Base-by-base conservation (phyloP, 2,797 vertebrate species). In the Enteromius fasciolatus region DNA sequence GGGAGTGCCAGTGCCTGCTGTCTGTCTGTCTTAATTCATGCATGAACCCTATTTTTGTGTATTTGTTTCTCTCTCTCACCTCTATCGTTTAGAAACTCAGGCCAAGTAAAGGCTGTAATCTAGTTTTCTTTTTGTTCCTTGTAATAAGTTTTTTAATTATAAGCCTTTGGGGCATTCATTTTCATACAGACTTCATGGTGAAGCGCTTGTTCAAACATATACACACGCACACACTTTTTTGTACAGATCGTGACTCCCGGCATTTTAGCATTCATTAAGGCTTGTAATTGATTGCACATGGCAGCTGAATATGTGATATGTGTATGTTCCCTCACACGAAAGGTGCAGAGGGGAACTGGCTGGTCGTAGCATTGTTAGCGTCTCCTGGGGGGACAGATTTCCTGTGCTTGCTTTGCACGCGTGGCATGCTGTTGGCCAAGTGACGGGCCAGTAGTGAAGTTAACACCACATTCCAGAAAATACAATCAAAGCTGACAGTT, bases 231-330 rank as follows among this genome's bases (percentile, higher is more conserved):
- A 54, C 75, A 48, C 73, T 46, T n/a, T 69, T 41, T 44, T 80
- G 36, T 31, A 54, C 10, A 39, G 31, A 25, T 66, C n/a, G 0
- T 72, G 82, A 87, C 83, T 81, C 81, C 81, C 48, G 46, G 90
- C 94, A n/a, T n/a, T n/a, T n/a, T 96, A 95, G 91, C 89, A 83
- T 95, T 95, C 92, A 96, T 96, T 96, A 96, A 83, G 85, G 67
- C 48, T 66, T 75, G 89, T 95, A 93, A 97, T 96, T 96, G 95
- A 92, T 93, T 95, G 91, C 96, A 96, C 89, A 93, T 96, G 95
- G 91, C 85, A 85, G 68, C 86, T 25, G 79, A 91, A 33, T 92
- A 93, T 94, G 90, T 94, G 94, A 94, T 78, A 76, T 67, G 80
- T 80, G 68, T 66, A 76, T 78, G 81, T 82, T 82, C 77, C 64